Base-by-base conservation (phyloP, 2,888 invertebrate species). In the Rotaria socialis region DNA sequence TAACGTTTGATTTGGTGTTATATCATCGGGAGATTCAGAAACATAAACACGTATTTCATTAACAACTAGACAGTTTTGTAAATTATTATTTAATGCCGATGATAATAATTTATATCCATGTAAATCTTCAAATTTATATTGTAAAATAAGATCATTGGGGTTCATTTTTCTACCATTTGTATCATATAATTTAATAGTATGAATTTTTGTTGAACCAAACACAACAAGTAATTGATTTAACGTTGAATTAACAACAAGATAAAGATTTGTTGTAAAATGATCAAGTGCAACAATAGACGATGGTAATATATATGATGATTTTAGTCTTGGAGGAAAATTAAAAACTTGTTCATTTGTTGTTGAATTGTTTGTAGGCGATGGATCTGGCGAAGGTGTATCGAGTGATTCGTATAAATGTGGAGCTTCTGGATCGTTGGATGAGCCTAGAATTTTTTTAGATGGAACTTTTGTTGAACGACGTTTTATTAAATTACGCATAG, bases 121-220 rank as follows among this genome's bases (percentile, higher is more conserved):
- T 47, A 80, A n/a, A 80, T 80, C 80, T 47, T 80, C 80, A n/a
- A 47, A 80, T n/a, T n/a, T 80, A 47, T 80, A 80, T 47, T 80
- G 43, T 80, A 80, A 14, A 47, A 80, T 80, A 24, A 80, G 24
- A 80, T 80, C 80, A 80, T 80, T 80, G 2, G 8, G 2, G 19
- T 67, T 16, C 7, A 47, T 47, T 47, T 80, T 80, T n/a, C 47
- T 24, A 47, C 43, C 80, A n/a, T 80, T 47, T 47, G 80, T 80
- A 47, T 80, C 47, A 47, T 80, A 80, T 80, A n/a, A 47, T 80
- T 80, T 80, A 47, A 80, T n/a, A 8, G 80, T 80, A 47, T 80
- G 80, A 80, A 80, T 80, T 80, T 80, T 80, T n/a, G 80, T 80
- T 80, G 80, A 80, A 47, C 80, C 80, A n/a, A 80, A 80, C 10